Evolutionary conservation across 2,113 vertebrate species (phyloP), one percentile per base, ranked within the genome.

Genomic region (Bubo scandiacus): DNA sequence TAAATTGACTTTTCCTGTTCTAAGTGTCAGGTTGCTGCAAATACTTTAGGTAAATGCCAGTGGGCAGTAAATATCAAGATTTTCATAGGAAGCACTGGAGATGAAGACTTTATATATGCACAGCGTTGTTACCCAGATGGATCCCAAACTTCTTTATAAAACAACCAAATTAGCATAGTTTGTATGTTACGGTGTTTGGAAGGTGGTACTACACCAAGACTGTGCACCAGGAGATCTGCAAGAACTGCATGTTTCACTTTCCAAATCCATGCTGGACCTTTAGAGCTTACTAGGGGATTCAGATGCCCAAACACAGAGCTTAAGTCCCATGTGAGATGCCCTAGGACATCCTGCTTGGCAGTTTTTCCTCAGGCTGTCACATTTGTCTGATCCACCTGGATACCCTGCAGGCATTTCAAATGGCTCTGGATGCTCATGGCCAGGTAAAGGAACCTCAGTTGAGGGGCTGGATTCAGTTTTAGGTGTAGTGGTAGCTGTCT

Each of bases 1-100:
- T 91, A 77, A 87, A 85, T 30, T 79, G 55, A 92, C 52, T 91
- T 94, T 94, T 89, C n/a, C 68, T 70, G 22, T 90, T 81, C 49
- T 45, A 86, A 81, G 91, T 68, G 73, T 86, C 61, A 93, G 65
- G 52, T 86, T 84, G 42, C 25, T 54, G 77, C 77, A 96, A 96
- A 91, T 75, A 79, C 16, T 77, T 93, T 1, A 81, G 61, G 58
- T 82, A 94, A 96, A 95, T 94, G 65, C 52, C 77, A 92, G 62
- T 54, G 21, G 47, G 36, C 6, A 15, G 80, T 89, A 96, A 96
- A 94, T 84, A 93, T 9, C 72, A 71, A 79, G 77, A 89, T 57
- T 92, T 96, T 89, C 47, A 84, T 13, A 27, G 40, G 67, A 84
- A 83, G 14, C 20, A 47, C 67, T 57, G 42, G 67, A 93, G 52